These are phyloP conservation scores for Piaya cayana DNA, from an alignment of 2,113 vertebrate genomes.

Conservation along the genomic window DNA sequence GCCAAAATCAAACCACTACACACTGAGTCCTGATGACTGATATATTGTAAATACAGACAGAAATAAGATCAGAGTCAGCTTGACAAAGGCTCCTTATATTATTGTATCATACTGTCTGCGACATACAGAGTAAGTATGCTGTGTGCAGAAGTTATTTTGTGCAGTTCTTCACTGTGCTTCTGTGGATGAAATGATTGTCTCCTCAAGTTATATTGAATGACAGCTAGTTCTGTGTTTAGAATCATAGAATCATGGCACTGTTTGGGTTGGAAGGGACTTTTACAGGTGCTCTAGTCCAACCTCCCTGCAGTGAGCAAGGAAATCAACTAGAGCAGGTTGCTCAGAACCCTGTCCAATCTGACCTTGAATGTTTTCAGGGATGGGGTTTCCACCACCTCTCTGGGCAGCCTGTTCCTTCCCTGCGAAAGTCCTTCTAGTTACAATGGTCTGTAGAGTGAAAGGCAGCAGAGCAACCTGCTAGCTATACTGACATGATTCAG, in stretches of 20 bases:
- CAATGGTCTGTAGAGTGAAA: background rate
- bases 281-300: background rate
- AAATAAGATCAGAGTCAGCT: slow-evolving; percentile 94
- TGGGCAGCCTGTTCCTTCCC: background rate
- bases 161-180: background rate
- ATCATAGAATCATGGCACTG: no score
- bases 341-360: background rate
- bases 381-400: background rate
- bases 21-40: slow-evolving; percentile 80
- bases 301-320: background rate
- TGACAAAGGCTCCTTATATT: slow-evolving; percentile 77
- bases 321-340: background rate
- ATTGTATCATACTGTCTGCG: slow-evolving; percentile 93
- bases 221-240: background rate
- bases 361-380: background rate
- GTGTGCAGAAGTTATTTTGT: background rate
- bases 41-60: slow-evolving; percentile 90
- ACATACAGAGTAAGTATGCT: slow-evolving; percentile 86
- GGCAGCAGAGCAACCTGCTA: background rate
- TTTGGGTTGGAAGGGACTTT: background rate
- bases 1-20: no score
- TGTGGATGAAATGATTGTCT: background rate
- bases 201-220: background rate
- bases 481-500: background rate
- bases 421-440: background rate